Evolutionary conservation across 2,797 vertebrate genomes (phyloP), one percentile per base, ranked within the genome.

Genomic region (Sebastiscus tertius): DNA sequence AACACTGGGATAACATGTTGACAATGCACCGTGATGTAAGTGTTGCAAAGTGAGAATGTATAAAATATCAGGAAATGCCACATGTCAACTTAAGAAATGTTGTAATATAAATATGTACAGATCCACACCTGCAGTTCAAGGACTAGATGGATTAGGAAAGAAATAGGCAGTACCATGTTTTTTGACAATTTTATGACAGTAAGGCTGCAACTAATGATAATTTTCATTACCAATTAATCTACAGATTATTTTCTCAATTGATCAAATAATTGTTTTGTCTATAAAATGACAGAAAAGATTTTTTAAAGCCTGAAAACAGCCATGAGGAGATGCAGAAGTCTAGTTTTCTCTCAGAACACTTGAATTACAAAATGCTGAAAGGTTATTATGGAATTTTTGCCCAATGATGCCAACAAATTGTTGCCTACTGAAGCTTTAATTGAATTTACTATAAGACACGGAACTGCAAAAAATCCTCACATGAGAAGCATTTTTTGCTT

Each of bases 1-100:
- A 75, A 85, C 66, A 71, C 29, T 26, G 42, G 60, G 55, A 65
- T n/a, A 68, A 81, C 63, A 82, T 22, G 62, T 13, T 59, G 72
- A 65, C 42, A 79, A 62, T 72, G 59, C 42, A 69, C 24, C 73
- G 66, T 70, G 72, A 78, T 31, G 55, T 42, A 10, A 3, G 1
- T 24, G 49, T 29, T 56, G 74, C 59, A 20, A 24, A n/a, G 12
- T 59, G 26, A 27, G 29, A 79, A 73, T 14, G 31, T 70, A 33
- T 75, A 36, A 69, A 79, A 71, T 77, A 67, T 62, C 39, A 71
- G 60, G 12, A 84, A 62, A 55, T 56, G 27, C 27, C 39, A 26
- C 4, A 13, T 60, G 59, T 13, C 7, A 4, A 33, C 39, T 46
- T 29, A 16, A 6, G 18, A 77, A 74, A 74, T 55, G 67, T 24